These are phyloP conservation scores for Philaethria dido DNA, from an alignment of 2,888 invertebrate species.

Conservation along the genomic window DNA sequence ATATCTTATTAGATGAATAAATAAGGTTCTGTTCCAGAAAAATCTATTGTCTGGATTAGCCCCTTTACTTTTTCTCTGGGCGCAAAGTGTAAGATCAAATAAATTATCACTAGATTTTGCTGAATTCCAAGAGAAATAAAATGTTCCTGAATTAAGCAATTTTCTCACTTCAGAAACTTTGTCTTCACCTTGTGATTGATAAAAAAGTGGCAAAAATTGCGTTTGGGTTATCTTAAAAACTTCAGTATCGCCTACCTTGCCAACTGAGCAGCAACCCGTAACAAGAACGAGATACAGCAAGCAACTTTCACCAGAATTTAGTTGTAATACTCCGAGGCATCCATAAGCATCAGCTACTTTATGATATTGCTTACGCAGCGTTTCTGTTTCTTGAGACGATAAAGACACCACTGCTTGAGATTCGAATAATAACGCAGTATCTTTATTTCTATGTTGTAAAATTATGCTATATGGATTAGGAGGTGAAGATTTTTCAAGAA, in stretches of 20 bases:
- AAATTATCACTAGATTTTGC: constrained; percentile 76
- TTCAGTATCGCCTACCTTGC: constrained; percentile 97
- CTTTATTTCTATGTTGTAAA: constrained; percentile 93
- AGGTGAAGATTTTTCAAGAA: constrained; percentile 93
- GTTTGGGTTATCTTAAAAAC: constrained; percentile 97
- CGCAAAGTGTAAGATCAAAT: constrained; percentile 97
- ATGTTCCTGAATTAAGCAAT: constrained; percentile 98
- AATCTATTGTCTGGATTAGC: constrained; percentile 96
- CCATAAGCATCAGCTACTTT: constrained; percentile 98
- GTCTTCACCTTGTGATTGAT: constrained; percentile 85
- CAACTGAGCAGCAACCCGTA: constrained; percentile 97
- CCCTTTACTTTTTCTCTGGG: constrained; percentile 93
- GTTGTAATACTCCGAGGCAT: constrained; percentile 95
- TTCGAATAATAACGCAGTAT: constrained; percentile 94
- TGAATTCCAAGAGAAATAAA: constrained; percentile 96
- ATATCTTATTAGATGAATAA: constrained; percentile 95
- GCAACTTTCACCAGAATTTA: constrained; percentile 92
- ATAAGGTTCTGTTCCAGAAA: constrained; percentile 99
- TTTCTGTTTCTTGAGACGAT: constrained; percentile 94
- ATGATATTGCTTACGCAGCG: constrained; percentile 93
- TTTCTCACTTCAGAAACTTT: constrained; percentile 89
- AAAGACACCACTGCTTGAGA: constrained; percentile 95
- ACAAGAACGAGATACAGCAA: constrained; percentile 95
- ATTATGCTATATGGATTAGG: constrained; percentile 95
- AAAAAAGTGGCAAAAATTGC: constrained; percentile 93